Conservation (phyloP, 2,797 vertebrate species). For the Pterois miles region DNA sequence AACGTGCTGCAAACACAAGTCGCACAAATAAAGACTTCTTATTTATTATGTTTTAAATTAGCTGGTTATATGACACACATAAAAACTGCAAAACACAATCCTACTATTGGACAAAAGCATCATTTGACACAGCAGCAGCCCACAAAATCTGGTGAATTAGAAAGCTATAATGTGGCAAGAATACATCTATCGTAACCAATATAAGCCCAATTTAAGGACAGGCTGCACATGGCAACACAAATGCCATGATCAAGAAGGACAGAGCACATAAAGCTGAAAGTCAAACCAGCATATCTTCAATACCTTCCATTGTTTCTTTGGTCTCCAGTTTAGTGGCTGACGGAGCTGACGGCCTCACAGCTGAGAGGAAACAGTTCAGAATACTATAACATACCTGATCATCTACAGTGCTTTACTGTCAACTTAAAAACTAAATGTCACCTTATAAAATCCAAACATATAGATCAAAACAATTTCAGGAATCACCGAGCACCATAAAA, state of each 20-base stretch:
- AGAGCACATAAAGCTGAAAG: slow-evolving; percentile 23
- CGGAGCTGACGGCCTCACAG: slow-evolving; percentile 37
- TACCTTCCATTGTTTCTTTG: slow-evolving; percentile 60
- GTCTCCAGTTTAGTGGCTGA: slow-evolving; percentile 34
- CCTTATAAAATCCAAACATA: not conserved
- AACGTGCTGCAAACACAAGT: not conserved
- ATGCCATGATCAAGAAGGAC: slow-evolving; percentile 19
- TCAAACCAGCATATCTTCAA: slow-evolving; percentile 5
- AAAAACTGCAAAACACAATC: slow-evolving; percentile 3
- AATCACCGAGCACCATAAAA: not conserved
- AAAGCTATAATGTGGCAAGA: not conserved
- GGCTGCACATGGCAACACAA: slow-evolving; percentile 12
- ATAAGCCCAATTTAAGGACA: not conserved
- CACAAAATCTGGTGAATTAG: not conserved
- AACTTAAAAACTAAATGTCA: not conserved
- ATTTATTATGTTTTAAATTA: not conserved
- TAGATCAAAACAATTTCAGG: not conserved
- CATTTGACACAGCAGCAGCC: not conserved
- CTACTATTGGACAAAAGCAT: not conserved
- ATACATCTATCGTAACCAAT: not conserved
- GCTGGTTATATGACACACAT: not conserved
- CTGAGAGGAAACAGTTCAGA: slow-evolving; percentile 52
- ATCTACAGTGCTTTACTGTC: not conserved
- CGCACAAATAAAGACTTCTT: not conserved
- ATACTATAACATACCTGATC: not conserved